Percentiles rank a stretch among this genome's conserved stretches.
Evolutionary conservation across 2,113 vertebrate genomes (phyloP).

Genomic region (Protobothrops flavoviridis): DNA sequence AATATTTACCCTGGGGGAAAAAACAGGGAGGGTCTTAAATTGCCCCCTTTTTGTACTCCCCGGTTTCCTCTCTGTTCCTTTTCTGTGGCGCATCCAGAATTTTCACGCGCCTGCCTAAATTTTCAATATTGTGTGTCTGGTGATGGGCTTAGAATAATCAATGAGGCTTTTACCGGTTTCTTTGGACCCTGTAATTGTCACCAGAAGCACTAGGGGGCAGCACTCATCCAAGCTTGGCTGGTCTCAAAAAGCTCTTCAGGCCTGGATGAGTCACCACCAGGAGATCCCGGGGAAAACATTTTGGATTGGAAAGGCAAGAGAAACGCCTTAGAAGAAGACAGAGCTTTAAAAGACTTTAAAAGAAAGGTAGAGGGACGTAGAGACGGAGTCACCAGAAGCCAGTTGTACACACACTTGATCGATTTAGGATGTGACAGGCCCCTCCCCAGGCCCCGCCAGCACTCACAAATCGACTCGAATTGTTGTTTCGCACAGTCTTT

Average conservation of each 20-base stretch:
- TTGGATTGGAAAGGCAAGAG: neutral
- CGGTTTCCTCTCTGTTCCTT: neutral
- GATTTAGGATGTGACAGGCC: neutral
- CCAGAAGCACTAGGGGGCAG: neutral
- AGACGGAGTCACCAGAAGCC: neutral
- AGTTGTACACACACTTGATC: neutral
- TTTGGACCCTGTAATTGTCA: neutral
- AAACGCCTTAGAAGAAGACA: neutral
- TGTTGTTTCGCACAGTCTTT: conserved; percentile 83
- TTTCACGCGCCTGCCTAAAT: neutral
- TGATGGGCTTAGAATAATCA: neutral
- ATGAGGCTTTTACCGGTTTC: neutral
- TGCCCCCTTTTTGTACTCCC: neutral
- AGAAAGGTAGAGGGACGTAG: neutral
- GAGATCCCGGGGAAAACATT: neutral
- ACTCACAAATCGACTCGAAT: conserved; percentile 84
- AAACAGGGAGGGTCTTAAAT: no score
- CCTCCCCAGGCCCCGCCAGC: fast-evolving
- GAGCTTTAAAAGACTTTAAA: neutral
- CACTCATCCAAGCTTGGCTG: neutral
- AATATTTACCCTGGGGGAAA: conserved; percentile 77
- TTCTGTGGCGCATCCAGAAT: neutral
- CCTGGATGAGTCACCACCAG: neutral
- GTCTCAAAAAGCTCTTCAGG: no score
- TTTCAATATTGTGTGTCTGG: neutral